Conservation (phyloP, 2,888 invertebrate genomes). For the Stenolophus ochropezus region DNA sequence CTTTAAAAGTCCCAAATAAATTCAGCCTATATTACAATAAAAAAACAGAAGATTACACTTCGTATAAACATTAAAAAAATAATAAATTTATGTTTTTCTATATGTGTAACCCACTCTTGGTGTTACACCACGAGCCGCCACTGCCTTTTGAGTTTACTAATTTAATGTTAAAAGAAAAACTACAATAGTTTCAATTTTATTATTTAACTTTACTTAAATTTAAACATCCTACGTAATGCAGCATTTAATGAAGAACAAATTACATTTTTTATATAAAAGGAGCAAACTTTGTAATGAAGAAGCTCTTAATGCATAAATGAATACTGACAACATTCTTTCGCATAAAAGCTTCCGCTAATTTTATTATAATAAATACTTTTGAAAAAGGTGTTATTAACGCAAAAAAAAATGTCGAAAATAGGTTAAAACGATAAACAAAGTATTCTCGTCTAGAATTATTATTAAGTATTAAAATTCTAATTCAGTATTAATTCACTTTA, state of each 20-base stretch:
- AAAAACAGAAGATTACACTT: no score
- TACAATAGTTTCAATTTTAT: not conserved
- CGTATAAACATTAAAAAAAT: no score
- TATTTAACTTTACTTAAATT: constrained; percentile 1
- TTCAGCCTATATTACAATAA: no score
- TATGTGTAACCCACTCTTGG: no score
- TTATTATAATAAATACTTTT: not conserved
- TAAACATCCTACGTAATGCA: not conserved
- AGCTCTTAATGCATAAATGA: constrained; percentile 21
- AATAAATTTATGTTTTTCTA: no score
- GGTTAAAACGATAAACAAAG: no score
- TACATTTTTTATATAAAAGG: not conserved
- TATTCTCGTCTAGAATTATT: no score
- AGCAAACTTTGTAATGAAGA: constrained; percentile 5
- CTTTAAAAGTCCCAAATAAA: no score
- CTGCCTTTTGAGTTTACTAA: not conserved
- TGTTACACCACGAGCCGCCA: no score
- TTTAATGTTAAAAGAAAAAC: not conserved
- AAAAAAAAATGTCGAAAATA: not conserved
- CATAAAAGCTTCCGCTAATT: not conserved
- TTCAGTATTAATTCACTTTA: no score
- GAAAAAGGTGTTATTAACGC: not conserved
- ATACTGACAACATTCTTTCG: not conserved
- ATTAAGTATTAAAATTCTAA: no score
- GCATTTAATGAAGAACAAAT: constrained; percentile 24